These are phyloP conservation scores for Epicampocera succincta DNA, from an alignment of 2,888 invertebrate genomes.

Conservation along the genomic window DNA sequence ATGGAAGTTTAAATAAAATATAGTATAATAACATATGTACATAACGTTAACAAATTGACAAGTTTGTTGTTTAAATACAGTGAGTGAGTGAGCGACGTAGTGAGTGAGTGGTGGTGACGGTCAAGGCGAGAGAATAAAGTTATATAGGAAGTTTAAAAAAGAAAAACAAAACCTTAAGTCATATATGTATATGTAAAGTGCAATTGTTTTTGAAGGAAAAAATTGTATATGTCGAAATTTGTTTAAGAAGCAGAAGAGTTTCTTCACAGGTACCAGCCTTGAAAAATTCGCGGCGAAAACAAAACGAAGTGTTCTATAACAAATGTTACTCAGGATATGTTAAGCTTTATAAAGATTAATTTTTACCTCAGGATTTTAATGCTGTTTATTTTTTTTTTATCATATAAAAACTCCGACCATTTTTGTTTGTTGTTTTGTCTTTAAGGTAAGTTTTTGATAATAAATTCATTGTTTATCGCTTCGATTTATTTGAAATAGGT, in stretches of 20 bases:
- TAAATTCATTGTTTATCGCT: neutral
- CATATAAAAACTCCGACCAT: neutral
- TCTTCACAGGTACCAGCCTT: neutral
- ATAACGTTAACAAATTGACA: slow-evolving; percentile 10
- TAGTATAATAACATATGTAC: neutral
- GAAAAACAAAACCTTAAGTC: slow-evolving; percentile 1
- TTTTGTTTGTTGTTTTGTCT: slow-evolving; percentile 29
- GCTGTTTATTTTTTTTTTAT: slow-evolving; percentile 46
- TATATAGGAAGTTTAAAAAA: slow-evolving; percentile 1
- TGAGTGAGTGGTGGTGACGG: slow-evolving; percentile 54
- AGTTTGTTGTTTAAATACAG: neutral
- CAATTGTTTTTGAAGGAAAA: slow-evolving; percentile 26
- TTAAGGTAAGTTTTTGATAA: slow-evolving; percentile 48
- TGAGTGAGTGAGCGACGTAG: slow-evolving; percentile 33
- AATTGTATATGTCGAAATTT: neutral
- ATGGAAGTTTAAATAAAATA: slow-evolving; percentile 12
- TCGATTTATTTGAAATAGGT: neutral
- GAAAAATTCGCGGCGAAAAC: neutral
- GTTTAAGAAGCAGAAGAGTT: neutral
- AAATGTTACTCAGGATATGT: slow-evolving; percentile 58
- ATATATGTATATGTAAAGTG: slow-evolving; percentile 14
- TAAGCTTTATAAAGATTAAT: slow-evolving; percentile 54
- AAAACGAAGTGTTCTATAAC: slow-evolving; percentile 8
- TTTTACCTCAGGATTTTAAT: slow-evolving; percentile 59
- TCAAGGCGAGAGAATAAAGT: slow-evolving; percentile 22